These are phyloP conservation scores for Ellobius talpinus DNA, from an alignment of 2,113 vertebrate genomes.

Conservation along the genomic window DNA sequence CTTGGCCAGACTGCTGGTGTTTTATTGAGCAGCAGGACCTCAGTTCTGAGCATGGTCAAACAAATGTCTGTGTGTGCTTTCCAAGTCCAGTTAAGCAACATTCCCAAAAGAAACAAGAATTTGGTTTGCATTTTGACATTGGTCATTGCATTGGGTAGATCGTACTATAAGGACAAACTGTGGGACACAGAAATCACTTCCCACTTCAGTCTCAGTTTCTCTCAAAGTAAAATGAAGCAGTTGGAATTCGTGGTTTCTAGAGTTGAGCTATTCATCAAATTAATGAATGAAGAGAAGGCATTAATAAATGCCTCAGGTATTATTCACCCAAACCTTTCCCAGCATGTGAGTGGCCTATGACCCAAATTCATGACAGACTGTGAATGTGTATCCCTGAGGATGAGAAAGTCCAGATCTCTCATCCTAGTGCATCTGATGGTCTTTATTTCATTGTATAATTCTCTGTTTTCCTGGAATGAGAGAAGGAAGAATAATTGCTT, in stretches of 20 bases:
- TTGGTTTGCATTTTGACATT: neutral
- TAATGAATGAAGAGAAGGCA: neutral
- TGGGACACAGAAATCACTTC: neutral
- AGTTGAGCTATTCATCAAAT: neutral
- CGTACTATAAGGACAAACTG: neutral
- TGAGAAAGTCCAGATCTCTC: neutral
- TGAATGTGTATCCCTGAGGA: neutral
- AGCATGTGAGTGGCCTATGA: neutral
- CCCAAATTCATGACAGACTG: neutral
- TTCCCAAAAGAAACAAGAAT: neutral
- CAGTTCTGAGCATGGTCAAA: neutral
- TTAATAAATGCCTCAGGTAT: neutral
- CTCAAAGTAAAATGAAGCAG: neutral
- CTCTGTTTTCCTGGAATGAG: neutral
- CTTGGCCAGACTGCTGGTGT: neutral
- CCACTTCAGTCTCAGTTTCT: neutral
- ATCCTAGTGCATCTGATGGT: neutral
- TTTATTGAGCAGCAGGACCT: slow-evolving; percentile 35
- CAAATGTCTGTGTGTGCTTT: slow-evolving; percentile 12
- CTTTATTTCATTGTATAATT: neutral
- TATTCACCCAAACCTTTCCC: neutral
- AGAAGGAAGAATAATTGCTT: neutral
- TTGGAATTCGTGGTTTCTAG: neutral
- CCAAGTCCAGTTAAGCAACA: neutral
- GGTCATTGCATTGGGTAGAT: neutral